Evolutionary conservation across 2,797 vertebrate species (phyloP), one percentile per base, ranked within the genome.

Genomic region (Malurus leucopterus): DNA sequence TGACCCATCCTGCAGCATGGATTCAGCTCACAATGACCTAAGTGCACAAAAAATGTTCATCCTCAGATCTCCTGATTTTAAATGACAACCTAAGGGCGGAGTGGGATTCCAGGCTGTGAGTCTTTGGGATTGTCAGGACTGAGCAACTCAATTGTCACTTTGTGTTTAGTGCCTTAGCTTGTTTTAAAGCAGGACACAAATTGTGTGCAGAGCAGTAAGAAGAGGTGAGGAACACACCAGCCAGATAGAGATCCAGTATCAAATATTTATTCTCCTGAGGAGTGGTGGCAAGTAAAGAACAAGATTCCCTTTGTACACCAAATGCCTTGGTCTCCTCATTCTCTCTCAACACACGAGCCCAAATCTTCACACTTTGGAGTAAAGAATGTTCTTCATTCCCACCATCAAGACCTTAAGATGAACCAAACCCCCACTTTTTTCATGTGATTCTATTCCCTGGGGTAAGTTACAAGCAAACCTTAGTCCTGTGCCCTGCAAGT

Each of bases 191-290:
- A 76, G 72, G 64, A 36, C 18, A 40, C 11, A 40, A 70, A 75
- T 49, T 50, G 54, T 75, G 73, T 49, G 47, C 54, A 71, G 58
- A 78, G 44, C 13, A 68, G 15, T 14, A 61, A 30, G 46, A 73
- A 67, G 55, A 63, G 32, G 49, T 46, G 57, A 86, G 57, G 69
- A 83, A 64, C 71, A 61, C 34, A 49, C 13, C 51, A 27, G 3
- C 36, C 81, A 77, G 41, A 38, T 84, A 30, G 1, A 91, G 34
- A n/a, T 57, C 64, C 64, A 65, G 69, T 51, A 73, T 82, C 84
- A 91, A 85, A 76, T 61, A 32, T 83, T 89, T 90, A 91, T 94
- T 94, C 87, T 90, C 86, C 91, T 77, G 89, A 91, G 75, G 78
- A 89, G 58, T 68, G 36, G 92, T 63, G 69, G 69, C 78, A 82